Evolutionary conservation across 2,888 invertebrate genomes (phyloP).

Genomic region (Frankliniella intonsa): DNA sequence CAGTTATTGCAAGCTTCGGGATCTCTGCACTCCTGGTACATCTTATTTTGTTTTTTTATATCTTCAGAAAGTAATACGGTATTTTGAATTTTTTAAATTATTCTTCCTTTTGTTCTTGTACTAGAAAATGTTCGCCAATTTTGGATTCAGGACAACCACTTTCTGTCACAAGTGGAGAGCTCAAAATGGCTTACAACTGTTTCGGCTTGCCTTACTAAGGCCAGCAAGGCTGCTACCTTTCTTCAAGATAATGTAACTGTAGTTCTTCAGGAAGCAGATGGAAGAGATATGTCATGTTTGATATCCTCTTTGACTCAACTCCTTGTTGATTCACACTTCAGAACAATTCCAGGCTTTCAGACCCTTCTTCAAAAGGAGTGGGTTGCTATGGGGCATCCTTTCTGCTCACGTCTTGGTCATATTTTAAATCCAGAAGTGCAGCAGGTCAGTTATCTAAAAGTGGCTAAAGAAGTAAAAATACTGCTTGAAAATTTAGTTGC

Average conservation of each 20-base stretch:
- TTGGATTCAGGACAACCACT: constrained; percentile 73
- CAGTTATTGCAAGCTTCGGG: constrained; percentile 66
- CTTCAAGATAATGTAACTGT: constrained; percentile 66
- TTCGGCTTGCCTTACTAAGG: constrained; percentile 67
- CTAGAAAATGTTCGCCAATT: constrained; percentile 47
- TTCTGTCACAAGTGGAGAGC: constrained; percentile 69
- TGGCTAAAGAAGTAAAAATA: not conserved
- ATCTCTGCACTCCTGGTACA: constrained; percentile 73
- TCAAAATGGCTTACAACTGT: constrained; percentile 84
- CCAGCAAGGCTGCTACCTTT: constrained; percentile 64
- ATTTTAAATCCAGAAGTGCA: constrained; percentile 39
- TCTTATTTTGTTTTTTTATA: constrained; percentile 2
- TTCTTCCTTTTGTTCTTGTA: constrained; percentile 30
- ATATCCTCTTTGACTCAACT: constrained; percentile 84
- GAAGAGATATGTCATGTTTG: constrained; percentile 82
- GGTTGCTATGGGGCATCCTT: constrained; percentile 89
- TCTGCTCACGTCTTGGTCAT: constrained; percentile 52
- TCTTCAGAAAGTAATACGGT: constrained; percentile 32
- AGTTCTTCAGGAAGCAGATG: constrained; percentile 78
- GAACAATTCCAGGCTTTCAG: constrained; percentile 83
- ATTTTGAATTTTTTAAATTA: constrained; percentile 28
- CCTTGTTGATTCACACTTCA: constrained; percentile 74
- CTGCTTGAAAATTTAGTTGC: not conserved
- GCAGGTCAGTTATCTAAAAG: constrained; percentile 35
- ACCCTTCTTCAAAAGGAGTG: constrained; percentile 91